A percentile compares a stretch with the other conserved stretches of the same genome.
These are phyloP conservation scores for Merodon equestris DNA, from an alignment of 2,888 invertebrate species.

Conservation along the genomic window DNA sequence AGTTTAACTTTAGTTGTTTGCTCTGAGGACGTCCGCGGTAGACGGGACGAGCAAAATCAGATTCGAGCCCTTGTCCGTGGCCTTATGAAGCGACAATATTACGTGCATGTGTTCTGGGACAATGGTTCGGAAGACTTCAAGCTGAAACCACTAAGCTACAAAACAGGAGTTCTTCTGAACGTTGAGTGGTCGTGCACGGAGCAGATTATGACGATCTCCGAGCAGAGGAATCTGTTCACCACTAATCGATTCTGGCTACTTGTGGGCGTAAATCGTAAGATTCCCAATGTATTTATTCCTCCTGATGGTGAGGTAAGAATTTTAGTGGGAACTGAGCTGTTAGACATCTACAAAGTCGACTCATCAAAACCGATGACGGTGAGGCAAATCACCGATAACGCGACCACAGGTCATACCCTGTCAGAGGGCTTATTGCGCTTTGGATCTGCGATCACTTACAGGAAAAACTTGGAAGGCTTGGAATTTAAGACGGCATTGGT, in stretches of 20 bases:
- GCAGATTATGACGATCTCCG: constrained; percentile 73
- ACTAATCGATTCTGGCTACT: constrained; percentile 76
- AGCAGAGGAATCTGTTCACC: constrained; percentile 75
- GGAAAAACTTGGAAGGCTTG: constrained; percentile 75
- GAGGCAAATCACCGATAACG: constrained; percentile 60
- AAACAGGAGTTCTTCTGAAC: constrained; percentile 74
- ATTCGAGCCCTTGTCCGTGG: constrained; percentile 37
- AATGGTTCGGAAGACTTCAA: constrained; percentile 44
- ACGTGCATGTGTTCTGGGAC: constrained; percentile 58
- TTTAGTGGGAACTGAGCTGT: constrained; percentile 63
- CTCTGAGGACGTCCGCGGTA: constrained; percentile 70
- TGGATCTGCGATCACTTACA: constrained; percentile 74
- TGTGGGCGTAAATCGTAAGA: constrained; percentile 33
- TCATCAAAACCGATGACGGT: constrained; percentile 71
- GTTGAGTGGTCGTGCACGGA: constrained; percentile 72
- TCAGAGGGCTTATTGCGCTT: constrained; percentile 70
- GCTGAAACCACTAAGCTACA: constrained; percentile 71
- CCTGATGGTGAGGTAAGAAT: constrained; percentile 75
- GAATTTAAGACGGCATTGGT: constrained; percentile 76
- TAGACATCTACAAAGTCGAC: constrained; percentile 76
- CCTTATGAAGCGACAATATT: constrained; percentile 35
- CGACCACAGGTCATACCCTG: constrained; percentile 68
- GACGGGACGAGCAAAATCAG: constrained; percentile 69
- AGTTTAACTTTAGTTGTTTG: constrained; percentile 74
- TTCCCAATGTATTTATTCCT: constrained; percentile 73